Evolutionary conservation across 2,797 vertebrate species (phyloP), one percentile per base, ranked within the genome.

Genomic region (Pseudochirops cupreus): DNA sequence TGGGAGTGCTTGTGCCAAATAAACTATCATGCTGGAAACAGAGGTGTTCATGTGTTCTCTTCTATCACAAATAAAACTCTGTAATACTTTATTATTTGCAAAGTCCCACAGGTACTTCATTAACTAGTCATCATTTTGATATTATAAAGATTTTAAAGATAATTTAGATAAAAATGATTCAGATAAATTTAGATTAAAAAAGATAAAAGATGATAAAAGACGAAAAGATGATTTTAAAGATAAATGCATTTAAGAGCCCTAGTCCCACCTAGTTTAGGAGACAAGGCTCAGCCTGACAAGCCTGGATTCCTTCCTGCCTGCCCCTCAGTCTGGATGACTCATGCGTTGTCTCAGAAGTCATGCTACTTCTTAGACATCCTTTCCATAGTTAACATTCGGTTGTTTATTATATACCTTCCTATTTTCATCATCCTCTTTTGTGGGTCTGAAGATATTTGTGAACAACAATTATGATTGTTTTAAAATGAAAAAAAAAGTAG

Each of bases 1-100:
- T 3, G 7, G 57, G 52, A 54, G 0, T 13, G 12, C 31, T 1
- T 0, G 0, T 0, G 50, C 39, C 28, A 33, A 12, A 11, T 4
- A 0, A 21, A n/a, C 4, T 28, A n/a, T 0, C 0, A 2, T 10
- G n/a, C 1, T 5, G 14, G 52, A 29, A n/a, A 18, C 18, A 52
- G 5, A 31, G 16, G 4, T 0, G 52, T 54, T 21, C 28, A 1
- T 0, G 46, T 82, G 0, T 18, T 55, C 62, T n/a, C 39, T 92
- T 31, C 0, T 0, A 24, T 31, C 54, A 31, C 58, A 91, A 67
- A n/a, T 91, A 21, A 52, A 50, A 1, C 50, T 54, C 4, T 0
- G 1, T 1, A 55, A 90, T 3, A 24, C 94, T 92, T 56, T 21
- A 0, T 92, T 3, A 90, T 87, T 62, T 3, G 4, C 39, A 93